Conservation (phyloP, 2,888 invertebrate genomes). For the Allacma fusca region DNA sequence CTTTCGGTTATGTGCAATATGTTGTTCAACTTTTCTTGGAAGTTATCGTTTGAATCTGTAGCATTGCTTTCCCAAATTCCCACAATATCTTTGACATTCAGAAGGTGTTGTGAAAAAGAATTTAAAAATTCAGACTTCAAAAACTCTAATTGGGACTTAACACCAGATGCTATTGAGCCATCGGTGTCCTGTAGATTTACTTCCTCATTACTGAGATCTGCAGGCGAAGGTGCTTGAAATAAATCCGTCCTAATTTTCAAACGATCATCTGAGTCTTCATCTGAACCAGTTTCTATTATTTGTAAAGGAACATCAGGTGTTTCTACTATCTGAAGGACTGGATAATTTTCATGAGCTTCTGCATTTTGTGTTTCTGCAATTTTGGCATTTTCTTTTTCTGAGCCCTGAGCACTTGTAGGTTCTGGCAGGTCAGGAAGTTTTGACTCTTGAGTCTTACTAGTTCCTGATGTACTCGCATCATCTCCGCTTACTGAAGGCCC, state of each 20-base stretch:
- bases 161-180: not conserved
- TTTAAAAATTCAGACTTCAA: not conserved
- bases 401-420: too few species aligned
- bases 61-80: not conserved
- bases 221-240: not conserved
- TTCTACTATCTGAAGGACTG: constrained; percentile 4
- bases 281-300: too few species aligned
- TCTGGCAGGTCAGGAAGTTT: too few species aligned
- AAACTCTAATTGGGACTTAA: not conserved
- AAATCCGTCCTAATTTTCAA: constrained; percentile 11
- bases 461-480: too few species aligned
- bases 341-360: not conserved
- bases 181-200: not conserved
- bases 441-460: too few species aligned
- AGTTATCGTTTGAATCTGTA: not conserved
- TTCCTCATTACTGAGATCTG: not conserved
- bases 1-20: not conserved
- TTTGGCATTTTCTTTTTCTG: too few species aligned
- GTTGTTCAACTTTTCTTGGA: not conserved
- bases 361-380: not conserved
- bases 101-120: not conserved
- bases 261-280: not conserved
- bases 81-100: not conserved
- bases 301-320: too few species aligned
- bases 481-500: too few species aligned